Conservation (phyloP, 2,113 vertebrate genomes). For the Melospiza melodia region DNA sequence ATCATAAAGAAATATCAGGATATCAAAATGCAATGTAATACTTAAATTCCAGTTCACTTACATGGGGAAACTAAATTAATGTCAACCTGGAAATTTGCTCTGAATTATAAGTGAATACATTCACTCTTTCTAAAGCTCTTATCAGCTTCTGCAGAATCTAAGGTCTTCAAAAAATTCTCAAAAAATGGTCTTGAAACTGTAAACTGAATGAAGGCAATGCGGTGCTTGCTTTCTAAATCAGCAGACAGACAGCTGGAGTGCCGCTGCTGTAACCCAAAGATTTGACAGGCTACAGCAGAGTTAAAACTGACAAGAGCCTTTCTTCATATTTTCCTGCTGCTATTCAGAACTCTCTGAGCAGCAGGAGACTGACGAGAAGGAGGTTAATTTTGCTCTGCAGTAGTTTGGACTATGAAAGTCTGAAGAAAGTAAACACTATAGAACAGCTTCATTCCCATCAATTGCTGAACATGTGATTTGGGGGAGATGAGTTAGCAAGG, state of each 20-base stretch:
- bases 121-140: neutral
- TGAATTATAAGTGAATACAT: conserved; percentile 26
- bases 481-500: neutral
- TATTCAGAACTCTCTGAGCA: conserved; percentile 44
- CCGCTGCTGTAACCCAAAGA: conserved; percentile 31
- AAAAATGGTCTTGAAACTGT: neutral
- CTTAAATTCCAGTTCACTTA: conserved; percentile 40
- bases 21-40: conserved; percentile 45
- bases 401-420: neutral
- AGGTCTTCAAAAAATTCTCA: neutral
- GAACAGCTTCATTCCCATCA: neutral
- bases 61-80: conserved; percentile 40
- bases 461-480: neutral
- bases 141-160: conserved; percentile 27
- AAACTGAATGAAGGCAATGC: neutral
- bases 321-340: conserved; percentile 62
- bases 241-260: conserved; percentile 38
- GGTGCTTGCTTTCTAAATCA: neutral
- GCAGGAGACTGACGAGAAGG: conserved; percentile 32
- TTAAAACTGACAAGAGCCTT: conserved; percentile 55
- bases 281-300: conserved; percentile 55
- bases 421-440: conserved; percentile 22
- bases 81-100: conserved; percentile 23
- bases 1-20: conserved; percentile 54
- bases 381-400: conserved; percentile 47